Evolutionary conservation across 2,888 invertebrate species (phyloP), one percentile per base, ranked within the genome.

Genomic region (Yponomeuta plumbellus): DNA sequence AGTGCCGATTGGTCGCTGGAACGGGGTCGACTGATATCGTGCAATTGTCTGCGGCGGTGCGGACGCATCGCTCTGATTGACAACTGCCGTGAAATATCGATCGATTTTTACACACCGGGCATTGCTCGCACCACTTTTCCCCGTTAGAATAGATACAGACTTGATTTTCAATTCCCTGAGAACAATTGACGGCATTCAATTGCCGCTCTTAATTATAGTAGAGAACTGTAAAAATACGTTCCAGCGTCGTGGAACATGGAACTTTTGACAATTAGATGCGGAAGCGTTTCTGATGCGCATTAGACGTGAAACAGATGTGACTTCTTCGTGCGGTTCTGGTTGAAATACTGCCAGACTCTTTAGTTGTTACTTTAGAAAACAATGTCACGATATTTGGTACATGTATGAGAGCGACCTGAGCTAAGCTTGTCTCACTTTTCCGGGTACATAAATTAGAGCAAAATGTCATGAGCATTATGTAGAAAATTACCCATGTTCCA

Each of bases 261-360:
- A 63, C 79, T 77, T 77, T 77, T 76, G 74, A 76, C 85, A 81
- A 86, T 89, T 87, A 87, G 87, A 88, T 87, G 78, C 88, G 87
- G 86, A 88, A 88, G 85, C 82, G 75, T 76, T 75, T 80, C 76
- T 77, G 74, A 74, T 73, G 76, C 72, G 77, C 77, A 76, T 72
- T 73, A 77, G 74, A 75, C 77, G 77, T 76, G 74, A 74, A 81
- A 80, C 80, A 80, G 77, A 52, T 52, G 79, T 79, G 81, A 20
- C 58, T 58, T 20, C 58, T 52, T 58, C 22, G 59, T 23, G 59
- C 59, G 21, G 59, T 59, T 59, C 59, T 22, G 59, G 22, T 59
- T 21, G 59, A 59, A 21, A 59, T 22, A 59, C 59, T 21, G 23
- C 59, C 59, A 59, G 21, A 52, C 59, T 21, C 59, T 59, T 59